These are phyloP conservation scores for Oxytorus armatus DNA, from an alignment of 2,888 invertebrate genomes.

Conservation along the genomic window DNA sequence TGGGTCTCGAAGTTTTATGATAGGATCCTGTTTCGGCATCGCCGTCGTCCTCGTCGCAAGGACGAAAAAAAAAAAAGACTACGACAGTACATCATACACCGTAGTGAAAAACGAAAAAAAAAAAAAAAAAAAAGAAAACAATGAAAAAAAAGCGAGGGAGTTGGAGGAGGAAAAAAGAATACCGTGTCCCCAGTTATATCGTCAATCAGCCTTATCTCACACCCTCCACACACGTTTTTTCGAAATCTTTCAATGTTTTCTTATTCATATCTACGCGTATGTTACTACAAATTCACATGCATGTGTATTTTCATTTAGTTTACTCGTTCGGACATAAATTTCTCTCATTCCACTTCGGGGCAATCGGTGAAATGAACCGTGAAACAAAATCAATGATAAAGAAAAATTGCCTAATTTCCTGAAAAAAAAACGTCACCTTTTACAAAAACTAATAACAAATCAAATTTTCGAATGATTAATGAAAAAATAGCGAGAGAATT, in stretches of 20 bases:
- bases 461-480: too few relatives aligned
- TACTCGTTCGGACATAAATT: too few relatives aligned
- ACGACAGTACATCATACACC: too few relatives aligned
- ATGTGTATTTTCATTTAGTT: too few relatives aligned
- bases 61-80: constrained; percentile 6
- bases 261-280: too few relatives aligned
- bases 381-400: too few relatives aligned
- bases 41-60: constrained; percentile 24
- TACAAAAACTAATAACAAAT: too few relatives aligned
- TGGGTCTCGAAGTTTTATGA: constrained; percentile 68
- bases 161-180: not conserved
- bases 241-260: not conserved
- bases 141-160: constrained; percentile 9
- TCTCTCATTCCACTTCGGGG: too few relatives aligned
- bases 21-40: constrained; percentile 63
- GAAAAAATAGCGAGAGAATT: constrained; percentile 4
- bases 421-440: too few relatives aligned
- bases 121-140: constrained; percentile 3
- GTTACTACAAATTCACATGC: too few relatives aligned
- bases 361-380: too few relatives aligned
- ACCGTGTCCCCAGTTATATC: constrained; percentile 37
- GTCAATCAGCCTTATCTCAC: constrained; percentile 25
- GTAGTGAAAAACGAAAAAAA: constrained; percentile 30
- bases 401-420: too few relatives aligned
- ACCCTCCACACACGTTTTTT: constrained; percentile 23